phyloP scores from a whole-genome alignment of 2,797 vertebrate species.

The Spizella passerina region DNA sequence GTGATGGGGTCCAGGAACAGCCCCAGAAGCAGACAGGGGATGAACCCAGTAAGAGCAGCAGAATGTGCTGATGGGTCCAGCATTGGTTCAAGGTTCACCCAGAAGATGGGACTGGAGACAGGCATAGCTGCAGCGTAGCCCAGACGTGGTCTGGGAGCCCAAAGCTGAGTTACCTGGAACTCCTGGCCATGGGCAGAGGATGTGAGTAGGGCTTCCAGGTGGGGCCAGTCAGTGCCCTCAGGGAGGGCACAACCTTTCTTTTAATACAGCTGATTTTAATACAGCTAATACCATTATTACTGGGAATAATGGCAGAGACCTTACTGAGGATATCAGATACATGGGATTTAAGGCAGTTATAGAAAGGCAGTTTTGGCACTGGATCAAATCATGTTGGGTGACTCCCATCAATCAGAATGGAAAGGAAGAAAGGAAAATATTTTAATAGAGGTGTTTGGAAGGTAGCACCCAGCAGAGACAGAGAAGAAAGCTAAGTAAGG shows the following conservation, averaged over 20 bases:
- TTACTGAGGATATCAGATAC: background rate
- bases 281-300: background rate
- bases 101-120: background rate
- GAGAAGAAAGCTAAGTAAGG: background rate
- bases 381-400: background rate
- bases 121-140: background rate
- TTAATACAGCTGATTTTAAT: background rate
- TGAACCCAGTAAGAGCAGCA: background rate
- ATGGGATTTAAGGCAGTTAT: background rate
- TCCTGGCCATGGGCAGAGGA: background rate
- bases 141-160: background rate
- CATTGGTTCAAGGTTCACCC: background rate
- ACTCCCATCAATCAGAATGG: background rate
- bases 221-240: background rate
- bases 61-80: background rate
- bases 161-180: background rate
- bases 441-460: background rate
- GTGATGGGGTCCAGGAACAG: background rate
- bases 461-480: background rate
- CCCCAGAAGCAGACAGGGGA: background rate
- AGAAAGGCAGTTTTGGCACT: background rate
- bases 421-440: background rate
- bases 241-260: background rate
- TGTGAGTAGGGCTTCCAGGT: background rate
- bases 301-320: background rate